Evolutionary conservation across 1,140 invertebrate genomes (phyloP).

Genomic region (Microplitis demolitor): DNA sequence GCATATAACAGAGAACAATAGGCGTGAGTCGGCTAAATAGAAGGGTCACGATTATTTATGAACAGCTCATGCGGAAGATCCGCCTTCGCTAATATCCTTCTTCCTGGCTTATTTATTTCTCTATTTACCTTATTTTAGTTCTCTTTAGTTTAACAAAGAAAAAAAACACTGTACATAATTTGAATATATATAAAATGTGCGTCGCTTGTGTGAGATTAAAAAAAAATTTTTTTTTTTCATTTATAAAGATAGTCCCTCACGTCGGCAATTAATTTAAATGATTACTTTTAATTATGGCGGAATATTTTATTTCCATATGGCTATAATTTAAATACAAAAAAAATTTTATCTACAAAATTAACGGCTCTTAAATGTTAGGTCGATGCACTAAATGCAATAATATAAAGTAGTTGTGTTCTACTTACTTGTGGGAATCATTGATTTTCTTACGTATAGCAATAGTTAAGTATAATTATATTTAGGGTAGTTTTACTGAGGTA

Average conservation of each 20-base stretch:
- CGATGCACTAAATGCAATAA: background rate
- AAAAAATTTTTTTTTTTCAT: too few species aligned
- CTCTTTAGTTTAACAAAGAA: background rate
- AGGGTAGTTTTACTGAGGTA: background rate
- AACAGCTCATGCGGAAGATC: constrained; percentile 22
- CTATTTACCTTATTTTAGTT: background rate
- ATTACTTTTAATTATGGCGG: too few species aligned
- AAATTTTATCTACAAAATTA: background rate
- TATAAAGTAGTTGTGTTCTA: background rate
- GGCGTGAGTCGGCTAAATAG: constrained; percentile 35
- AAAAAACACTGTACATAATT: background rate
- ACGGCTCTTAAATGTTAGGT: background rate
- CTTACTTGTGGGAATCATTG: background rate
- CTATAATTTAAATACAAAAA: background rate
- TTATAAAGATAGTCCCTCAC: too few species aligned
- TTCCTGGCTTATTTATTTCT: constrained; percentile 10
- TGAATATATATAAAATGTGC: too few species aligned
- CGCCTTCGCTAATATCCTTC: constrained; percentile 18
- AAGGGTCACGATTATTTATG: constrained; percentile 31
- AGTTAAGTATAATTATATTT: background rate
- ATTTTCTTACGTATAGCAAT: constrained; percentile 9
- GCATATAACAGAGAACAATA: constrained; percentile 31
- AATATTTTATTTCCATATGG: background rate
- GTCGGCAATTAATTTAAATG: too few species aligned
- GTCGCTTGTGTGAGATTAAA: too few species aligned